Evolutionary conservation across 1,140 invertebrate species (phyloP).

Genomic region (Helicoverpa armigera): DNA sequence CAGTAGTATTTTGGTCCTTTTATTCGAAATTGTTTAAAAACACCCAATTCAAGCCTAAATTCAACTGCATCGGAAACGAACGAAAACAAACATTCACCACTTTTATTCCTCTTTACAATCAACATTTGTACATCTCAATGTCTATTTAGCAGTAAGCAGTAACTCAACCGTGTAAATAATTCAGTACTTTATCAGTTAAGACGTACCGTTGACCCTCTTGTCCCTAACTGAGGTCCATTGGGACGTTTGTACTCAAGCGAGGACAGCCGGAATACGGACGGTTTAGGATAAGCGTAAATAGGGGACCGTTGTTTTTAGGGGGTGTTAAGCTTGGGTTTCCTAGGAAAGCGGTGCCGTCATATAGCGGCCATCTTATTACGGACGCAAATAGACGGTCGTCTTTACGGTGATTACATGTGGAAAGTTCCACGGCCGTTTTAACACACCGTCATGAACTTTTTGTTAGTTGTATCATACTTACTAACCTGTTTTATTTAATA

Average conservation of each 20-base stretch:
- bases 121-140: background rate
- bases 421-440: no score
- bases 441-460: no score
- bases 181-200: constrained; percentile 37
- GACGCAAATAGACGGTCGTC: no score
- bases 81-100: background rate
- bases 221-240: background rate
- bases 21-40: no score
- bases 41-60: background rate
- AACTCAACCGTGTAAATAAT: constrained; percentile 38
- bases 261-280: background rate
- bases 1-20: no score
- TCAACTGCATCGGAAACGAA: background rate
- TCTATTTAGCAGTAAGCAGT: constrained; percentile 21
- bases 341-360: no score
- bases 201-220: constrained; percentile 33
- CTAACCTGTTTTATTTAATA: no score
- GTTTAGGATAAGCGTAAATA: constrained; percentile 21
- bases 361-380: no score
- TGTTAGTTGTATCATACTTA: no score
- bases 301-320: no score
- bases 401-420: no score
- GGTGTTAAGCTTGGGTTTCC: no score
- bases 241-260: background rate
- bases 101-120: background rate